Percentiles rank a stretch among this genome's conserved stretches.
Evolutionary conservation across 2,888 invertebrate species (phyloP).

Genomic region (Pantelozetes paolii): DNA sequence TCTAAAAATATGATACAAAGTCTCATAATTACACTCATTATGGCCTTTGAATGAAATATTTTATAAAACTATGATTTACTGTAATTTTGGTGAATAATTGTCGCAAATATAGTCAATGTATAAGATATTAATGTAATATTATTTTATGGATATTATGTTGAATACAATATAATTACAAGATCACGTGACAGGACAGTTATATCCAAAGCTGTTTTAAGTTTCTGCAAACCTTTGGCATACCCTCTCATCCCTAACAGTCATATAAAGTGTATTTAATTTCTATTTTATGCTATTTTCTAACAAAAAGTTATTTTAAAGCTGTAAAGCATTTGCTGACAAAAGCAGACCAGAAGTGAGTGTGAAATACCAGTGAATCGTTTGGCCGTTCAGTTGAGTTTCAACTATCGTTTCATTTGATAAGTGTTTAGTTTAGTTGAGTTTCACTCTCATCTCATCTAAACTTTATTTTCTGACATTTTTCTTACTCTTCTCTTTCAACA

Average conservation of each 20-base stretch:
- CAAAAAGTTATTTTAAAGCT: not conserved
- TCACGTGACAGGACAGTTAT: not conserved
- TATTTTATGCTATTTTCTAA: not conserved
- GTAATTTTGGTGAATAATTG: slow-evolving; percentile 17
- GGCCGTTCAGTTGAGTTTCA: not conserved
- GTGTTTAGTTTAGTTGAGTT: not conserved
- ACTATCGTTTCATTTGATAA: not conserved
- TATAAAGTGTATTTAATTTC: not conserved
- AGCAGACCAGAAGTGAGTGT: slow-evolving; percentile 27
- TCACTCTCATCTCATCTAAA: not conserved
- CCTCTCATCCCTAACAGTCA: not conserved
- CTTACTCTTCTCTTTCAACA: not conserved
- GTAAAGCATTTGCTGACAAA: slow-evolving; percentile 27
- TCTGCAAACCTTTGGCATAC: not conserved
- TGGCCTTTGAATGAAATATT: slow-evolving; percentile 1
- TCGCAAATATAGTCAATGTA: not conserved
- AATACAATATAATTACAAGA: not conserved
- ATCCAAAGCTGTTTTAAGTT: not conserved
- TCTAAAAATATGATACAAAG: slow-evolving; percentile 2
- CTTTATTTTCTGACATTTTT: not conserved
- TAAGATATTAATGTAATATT: not conserved
- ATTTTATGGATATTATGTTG: not conserved
- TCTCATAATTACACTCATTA: slow-evolving; percentile 11
- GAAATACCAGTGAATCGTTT: not conserved
- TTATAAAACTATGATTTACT: slow-evolving; percentile 15